Evolutionary conservation across 1,140 invertebrate species (phyloP), one percentile per base, ranked within the genome.

Genomic region (Geopemphigus sp.): DNA sequence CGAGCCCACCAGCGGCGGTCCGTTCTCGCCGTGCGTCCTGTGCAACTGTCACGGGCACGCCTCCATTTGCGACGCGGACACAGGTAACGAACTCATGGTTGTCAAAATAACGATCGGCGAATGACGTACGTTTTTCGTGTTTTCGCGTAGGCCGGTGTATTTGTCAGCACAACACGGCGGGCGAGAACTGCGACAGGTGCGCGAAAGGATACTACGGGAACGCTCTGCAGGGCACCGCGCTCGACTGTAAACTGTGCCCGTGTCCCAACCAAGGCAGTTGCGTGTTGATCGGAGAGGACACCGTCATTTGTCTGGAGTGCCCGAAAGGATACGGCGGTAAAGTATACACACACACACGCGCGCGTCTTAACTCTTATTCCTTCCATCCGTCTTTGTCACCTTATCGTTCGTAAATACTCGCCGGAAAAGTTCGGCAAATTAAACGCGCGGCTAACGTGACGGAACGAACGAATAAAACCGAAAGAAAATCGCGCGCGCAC

Each of bases 1-100:
- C 83, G 93, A 94, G 82, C 94, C 95, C 0, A 90, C 94, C 0
- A 91, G 92, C 82, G 95, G 95, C 12, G 96, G 96, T 15, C 93
- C 95, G 0, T 97, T 97, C 84, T 93, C 95, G 64, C 89, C 90
- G 4, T 99, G 98, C 85, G 93, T 98, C 26, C 93, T 94, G 61
- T 99, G 98, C 85, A 93, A 97, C 83, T 99, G 98, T 84, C 95
- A 99, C 83, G 91, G 92, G 3, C 97, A 99, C 85, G 96, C 97
- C 0, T 93, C 97, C 80, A 94, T 94, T 83, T 99, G 98, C 87
- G 97, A 99, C 84, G 92, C 94, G 12, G 95, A 97, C 84, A 95
- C 95, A 66, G 96, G 94, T 92, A 85, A 84, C 84, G 84, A 26
- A 8, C n/a, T n/a, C n/a, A n/a, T n/a, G n/a, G n/a, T n/a, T n/a